Conservation (phyloP, 1,140 invertebrate species). For the Pectinophora gossypiella region DNA sequence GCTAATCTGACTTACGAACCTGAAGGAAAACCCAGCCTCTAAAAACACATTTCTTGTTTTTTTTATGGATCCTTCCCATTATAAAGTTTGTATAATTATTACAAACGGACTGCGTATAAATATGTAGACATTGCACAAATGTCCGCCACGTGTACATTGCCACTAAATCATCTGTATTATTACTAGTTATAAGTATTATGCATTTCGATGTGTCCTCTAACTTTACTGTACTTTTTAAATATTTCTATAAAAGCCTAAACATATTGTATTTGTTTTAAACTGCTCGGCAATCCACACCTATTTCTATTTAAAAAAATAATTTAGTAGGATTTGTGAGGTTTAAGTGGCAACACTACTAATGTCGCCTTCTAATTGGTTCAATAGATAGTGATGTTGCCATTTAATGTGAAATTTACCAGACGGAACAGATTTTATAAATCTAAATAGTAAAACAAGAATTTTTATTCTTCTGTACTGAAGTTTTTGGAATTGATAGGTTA, state of each 20-base stretch:
- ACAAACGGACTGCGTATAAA: background rate
- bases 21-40: too few species aligned
- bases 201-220: conserved; percentile 21
- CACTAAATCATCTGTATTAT: conserved; percentile 18
- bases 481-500: too few species aligned
- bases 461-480: too few species aligned
- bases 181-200: conserved; percentile 20
- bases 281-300: background rate
- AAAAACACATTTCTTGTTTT: too few species aligned
- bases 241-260: background rate
- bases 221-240: conserved; percentile 17
- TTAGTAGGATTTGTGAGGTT: too few species aligned
- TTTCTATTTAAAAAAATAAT: too few species aligned
- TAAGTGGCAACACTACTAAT: too few species aligned
- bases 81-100: background rate
- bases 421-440: too few species aligned
- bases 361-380: too few species aligned
- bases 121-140: conserved; percentile 9
- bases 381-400: too few species aligned
- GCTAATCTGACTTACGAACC: too few species aligned
- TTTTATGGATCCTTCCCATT: background rate
- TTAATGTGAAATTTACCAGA: too few species aligned
- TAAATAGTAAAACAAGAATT: background rate
- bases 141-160: conserved; percentile 16
- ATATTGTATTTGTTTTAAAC: background rate